Evolutionary conservation across 2,113 vertebrate species (phyloP).

Genomic region (Podilymbus podiceps): DNA sequence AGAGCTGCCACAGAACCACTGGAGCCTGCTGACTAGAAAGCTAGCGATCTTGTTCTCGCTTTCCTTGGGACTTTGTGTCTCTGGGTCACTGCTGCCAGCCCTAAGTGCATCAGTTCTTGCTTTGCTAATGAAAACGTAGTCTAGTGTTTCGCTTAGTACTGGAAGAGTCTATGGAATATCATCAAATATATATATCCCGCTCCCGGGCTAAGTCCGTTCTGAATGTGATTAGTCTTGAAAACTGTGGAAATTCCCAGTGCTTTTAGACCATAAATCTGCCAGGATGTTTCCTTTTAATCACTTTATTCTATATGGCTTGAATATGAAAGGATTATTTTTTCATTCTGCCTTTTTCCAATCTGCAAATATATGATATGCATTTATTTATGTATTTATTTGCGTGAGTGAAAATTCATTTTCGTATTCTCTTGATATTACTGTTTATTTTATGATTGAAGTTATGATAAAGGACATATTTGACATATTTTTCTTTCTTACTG

Average conservation of each 20-base stretch:
- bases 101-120: background rate
- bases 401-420: background rate
- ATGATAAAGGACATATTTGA: background rate
- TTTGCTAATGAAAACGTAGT: background rate
- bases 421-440: background rate
- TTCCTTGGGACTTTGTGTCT: background rate
- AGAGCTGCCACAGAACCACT: background rate
- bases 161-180: background rate
- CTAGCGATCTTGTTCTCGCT: background rate
- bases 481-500: background rate
- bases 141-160: background rate
- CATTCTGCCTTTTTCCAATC: background rate
- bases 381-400: background rate
- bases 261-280: constrained; percentile 44
- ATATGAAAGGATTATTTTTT: background rate
- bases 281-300: background rate
- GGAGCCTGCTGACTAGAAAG: background rate
- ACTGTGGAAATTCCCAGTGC: background rate
- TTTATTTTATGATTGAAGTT: background rate
- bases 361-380: background rate
- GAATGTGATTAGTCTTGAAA: background rate
- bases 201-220: background rate
- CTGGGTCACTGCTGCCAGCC: background rate
- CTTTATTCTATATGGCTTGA: background rate
- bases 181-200: background rate